Evolutionary conservation across 2,113 vertebrate genomes (phyloP).

Genomic region (Salvator merianae): DNA sequence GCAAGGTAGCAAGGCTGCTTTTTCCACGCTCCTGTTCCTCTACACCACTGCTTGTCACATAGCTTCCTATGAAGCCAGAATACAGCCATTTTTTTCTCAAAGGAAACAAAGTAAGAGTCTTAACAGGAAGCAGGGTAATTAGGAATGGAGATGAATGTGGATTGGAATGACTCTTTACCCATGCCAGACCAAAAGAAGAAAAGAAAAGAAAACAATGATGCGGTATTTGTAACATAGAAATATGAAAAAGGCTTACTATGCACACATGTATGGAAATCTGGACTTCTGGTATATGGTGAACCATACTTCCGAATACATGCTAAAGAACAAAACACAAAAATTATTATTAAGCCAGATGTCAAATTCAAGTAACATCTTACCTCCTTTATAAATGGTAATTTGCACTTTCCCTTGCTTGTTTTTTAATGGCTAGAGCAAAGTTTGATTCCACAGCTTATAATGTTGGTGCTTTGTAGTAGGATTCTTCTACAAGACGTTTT

Average conservation of each 20-base stretch:
- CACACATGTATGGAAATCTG: constrained; percentile 87
- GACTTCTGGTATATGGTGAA: constrained; percentile 78
- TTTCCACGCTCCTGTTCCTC: background rate
- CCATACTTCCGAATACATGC: constrained; percentile 85
- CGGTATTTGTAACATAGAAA: constrained; percentile 19
- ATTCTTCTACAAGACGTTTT: constrained; percentile 38
- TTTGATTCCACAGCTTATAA: constrained; percentile 13
- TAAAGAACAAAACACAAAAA: constrained; percentile 69
- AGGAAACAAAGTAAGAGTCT: background rate
- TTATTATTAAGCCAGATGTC: constrained; percentile 11
- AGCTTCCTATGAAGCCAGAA: background rate
- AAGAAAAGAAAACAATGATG: background rate
- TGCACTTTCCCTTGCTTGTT: background rate
- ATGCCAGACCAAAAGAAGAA: background rate
- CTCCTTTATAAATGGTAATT: background rate
- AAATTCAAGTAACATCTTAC: constrained; percentile 22
- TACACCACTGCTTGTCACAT: background rate
- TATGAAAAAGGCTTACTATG: constrained; percentile 85
- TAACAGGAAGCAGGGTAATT: background rate
- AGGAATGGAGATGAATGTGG: background rate
- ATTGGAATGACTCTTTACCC: background rate
- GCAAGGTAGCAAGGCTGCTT: background rate
- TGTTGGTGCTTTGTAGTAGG: constrained; percentile 27
- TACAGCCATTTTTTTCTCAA: background rate
- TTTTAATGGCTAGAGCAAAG: background rate